Conservation (phyloP, 2,888 invertebrate genomes). For the Protodeltote pygarga region DNA sequence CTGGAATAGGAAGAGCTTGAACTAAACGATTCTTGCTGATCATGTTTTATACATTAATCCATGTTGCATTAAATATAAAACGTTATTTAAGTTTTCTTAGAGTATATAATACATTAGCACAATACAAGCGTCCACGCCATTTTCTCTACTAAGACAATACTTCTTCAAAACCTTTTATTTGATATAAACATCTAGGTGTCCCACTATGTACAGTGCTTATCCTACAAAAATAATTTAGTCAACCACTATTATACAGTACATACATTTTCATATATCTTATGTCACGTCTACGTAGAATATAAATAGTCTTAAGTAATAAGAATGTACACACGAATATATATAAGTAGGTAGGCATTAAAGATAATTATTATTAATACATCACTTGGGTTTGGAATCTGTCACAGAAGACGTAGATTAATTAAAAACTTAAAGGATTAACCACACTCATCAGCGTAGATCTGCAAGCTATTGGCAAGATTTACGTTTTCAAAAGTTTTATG, state of each 20-base stretch:
- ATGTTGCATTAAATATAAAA: too few relatives aligned
- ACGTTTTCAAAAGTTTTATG: background rate
- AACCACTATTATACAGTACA: constrained; percentile 82
- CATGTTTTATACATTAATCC: too few relatives aligned
- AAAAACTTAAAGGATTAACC: background rate
- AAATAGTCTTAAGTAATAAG: constrained; percentile 68
- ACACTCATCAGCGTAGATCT: background rate
- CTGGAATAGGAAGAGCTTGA: too few relatives aligned
- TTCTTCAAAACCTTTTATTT: constrained; percentile 67
- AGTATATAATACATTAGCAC: constrained; percentile 12
- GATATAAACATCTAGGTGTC: constrained; percentile 79
- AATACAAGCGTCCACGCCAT: constrained; percentile 64
- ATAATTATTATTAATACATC: constrained; percentile 42
- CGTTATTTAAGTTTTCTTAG: background rate
- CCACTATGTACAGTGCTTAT: constrained; percentile 82
- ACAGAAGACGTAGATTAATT: constrained; percentile 10
- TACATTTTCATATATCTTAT: constrained; percentile 67
- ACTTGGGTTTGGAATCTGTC: constrained; percentile 44
- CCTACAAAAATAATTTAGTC: constrained; percentile 86
- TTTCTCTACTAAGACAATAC: constrained; percentile 67
- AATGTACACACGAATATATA: constrained; percentile 62
- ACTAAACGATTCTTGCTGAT: too few relatives aligned
- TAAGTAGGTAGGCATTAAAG: constrained; percentile 30
- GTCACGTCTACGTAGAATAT: constrained; percentile 68
- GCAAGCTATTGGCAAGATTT: background rate